These are phyloP conservation scores for Cygnus buccinator DNA, from an alignment of 2,113 vertebrate species.

Conservation along the genomic window DNA sequence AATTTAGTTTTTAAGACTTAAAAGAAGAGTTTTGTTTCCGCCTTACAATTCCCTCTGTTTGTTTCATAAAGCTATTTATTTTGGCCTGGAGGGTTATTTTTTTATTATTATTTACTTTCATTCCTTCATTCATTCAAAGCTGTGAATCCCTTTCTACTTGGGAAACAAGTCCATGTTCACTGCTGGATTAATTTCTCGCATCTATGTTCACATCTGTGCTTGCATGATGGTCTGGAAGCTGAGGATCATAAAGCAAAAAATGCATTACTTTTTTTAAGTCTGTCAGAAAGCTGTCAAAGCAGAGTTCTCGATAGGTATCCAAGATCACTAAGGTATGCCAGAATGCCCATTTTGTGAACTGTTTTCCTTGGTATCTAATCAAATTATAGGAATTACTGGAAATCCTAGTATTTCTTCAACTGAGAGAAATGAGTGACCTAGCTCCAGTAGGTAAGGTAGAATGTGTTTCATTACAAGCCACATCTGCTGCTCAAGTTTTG, in stretches of 20 bases:
- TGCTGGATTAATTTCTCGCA: constrained; percentile 14
- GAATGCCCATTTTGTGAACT: not conserved
- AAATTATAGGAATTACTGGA: not conserved
- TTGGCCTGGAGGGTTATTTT: constrained; percentile 9
- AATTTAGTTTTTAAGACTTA: constrained; percentile 27
- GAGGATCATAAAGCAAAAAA: not conserved
- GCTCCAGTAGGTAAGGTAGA: not conserved
- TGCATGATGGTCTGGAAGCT: not conserved
- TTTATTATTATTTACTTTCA: constrained; percentile 23
- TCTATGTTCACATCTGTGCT: not conserved
- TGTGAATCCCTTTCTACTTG: constrained; percentile 23
- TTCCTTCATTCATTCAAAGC: constrained; percentile 31
- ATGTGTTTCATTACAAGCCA: not conserved
- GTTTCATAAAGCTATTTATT: constrained; percentile 22
- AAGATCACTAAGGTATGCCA: not conserved
- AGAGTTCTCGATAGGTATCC: not conserved
- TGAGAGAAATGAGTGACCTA: not conserved
- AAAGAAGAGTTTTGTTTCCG: not conserved
- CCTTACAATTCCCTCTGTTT: not conserved
- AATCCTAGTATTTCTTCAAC: not conserved
- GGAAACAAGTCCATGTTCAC: not conserved
- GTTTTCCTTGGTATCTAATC: not conserved
- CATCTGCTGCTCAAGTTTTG: not conserved
- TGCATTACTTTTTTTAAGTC: not conserved
- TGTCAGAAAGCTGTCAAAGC: not conserved